Conservation (phyloP, 2,888 invertebrate genomes). For the Catocala fraxini region DNA sequence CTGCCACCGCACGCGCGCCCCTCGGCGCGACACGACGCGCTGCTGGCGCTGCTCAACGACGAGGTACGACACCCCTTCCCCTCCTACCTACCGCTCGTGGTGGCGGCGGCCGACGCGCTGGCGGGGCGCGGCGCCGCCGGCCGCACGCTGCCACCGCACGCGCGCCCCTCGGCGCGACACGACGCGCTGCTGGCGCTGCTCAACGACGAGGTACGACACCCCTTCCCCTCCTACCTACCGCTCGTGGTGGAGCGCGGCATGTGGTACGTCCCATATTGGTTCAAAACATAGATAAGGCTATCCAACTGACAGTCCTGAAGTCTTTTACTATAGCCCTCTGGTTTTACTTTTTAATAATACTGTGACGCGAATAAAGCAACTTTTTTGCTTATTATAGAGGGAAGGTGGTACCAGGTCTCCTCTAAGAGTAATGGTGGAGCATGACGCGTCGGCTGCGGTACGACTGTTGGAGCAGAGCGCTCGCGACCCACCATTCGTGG, state of each 20-base stretch:
- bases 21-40: conserved; percentile 89
- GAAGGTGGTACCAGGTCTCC: conserved; percentile 60
- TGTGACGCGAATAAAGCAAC: not conserved
- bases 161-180: conserved; percentile 87
- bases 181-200: conserved; percentile 84
- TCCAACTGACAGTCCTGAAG: not conserved
- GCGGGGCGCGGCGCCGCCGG: conserved; percentile 91
- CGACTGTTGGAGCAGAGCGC: conserved; percentile 81
- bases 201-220: conserved; percentile 57
- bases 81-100: conserved; percentile 81
- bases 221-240: conserved; percentile 51
- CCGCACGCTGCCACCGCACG: conserved; percentile 88
- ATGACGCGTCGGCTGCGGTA: conserved; percentile 74
- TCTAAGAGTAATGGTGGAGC: conserved; percentile 72
- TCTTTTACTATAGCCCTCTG: too few relatives aligned
- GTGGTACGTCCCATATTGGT: too few relatives aligned
- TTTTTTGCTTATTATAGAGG: conserved; percentile 24
- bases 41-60: conserved; percentile 69
- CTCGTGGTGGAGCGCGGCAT: conserved; percentile 56
- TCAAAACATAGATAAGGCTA: too few relatives aligned
- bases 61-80: conserved; percentile 51
- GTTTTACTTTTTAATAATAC: too few relatives aligned
- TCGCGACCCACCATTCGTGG: conserved; percentile 81
- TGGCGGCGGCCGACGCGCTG: conserved; percentile 92
- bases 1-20: conserved; percentile 87